Evolutionary conservation across 30 jellyfish, hydroid and myxozoan species (phyloP).

Genomic region (Chrysaora quinquecirrha): DNA sequence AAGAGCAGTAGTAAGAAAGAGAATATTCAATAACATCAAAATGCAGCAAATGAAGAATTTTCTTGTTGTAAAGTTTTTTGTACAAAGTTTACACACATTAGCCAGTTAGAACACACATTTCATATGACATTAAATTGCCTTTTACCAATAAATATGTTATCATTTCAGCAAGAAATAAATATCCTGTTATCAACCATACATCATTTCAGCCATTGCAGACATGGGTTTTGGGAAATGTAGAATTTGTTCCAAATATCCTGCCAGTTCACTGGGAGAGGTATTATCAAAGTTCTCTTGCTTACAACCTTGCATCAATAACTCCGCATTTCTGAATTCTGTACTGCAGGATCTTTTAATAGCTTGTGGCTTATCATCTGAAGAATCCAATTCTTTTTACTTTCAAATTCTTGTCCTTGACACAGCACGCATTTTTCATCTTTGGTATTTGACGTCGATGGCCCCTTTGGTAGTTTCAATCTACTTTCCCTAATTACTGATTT

Average conservation of each 20-base stretch:
- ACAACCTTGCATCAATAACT: not conserved
- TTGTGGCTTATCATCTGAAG: not conserved
- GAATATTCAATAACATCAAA: too few relatives aligned
- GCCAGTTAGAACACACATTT: too few relatives aligned
- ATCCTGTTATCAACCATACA: conserved; percentile 80
- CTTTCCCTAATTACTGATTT: conserved; percentile 53
- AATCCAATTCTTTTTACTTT: not conserved
- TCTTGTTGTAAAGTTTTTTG: too few relatives aligned
- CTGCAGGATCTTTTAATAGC: conserved; percentile 45
- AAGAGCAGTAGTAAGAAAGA: too few relatives aligned
- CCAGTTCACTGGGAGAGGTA: conserved; percentile 85
- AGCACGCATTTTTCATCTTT: too few relatives aligned
- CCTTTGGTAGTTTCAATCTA: conserved; percentile 22
- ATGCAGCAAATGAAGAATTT: too few relatives aligned
- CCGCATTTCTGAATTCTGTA: conserved; percentile 50
- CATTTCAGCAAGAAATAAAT: too few relatives aligned
- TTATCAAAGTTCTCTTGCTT: conserved; percentile 43
- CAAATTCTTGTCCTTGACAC: not conserved
- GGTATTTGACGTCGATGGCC: not conserved
- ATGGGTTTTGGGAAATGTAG: conserved; percentile 94
- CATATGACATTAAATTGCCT: too few relatives aligned
- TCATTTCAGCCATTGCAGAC: conserved; percentile 99
- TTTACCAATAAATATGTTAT: too few relatives aligned
- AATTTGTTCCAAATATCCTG: conserved; percentile 85
- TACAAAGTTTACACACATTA: too few relatives aligned